Percentiles rank a stretch among this genome's conserved stretches.
phyloP scores from a whole-genome alignment of 2,888 invertebrate genomes.

The Epistrophella euchroma region DNA sequence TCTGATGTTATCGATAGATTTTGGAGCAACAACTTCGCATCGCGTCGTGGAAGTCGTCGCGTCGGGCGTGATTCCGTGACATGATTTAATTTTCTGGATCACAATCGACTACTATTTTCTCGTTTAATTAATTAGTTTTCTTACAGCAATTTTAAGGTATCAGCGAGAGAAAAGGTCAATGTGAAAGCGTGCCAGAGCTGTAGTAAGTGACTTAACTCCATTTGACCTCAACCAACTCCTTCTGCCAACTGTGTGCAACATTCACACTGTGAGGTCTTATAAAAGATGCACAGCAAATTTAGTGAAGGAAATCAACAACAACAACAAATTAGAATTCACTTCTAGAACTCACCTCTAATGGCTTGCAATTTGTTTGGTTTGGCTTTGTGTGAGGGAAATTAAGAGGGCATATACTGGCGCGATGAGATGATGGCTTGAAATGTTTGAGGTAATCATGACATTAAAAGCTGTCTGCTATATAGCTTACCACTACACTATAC shows the following conservation, averaged over 20 bases:
- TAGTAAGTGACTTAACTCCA: slow-evolving; percentile 32
- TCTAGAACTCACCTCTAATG: slow-evolving; percentile 66
- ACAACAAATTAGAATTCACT: slow-evolving; percentile 39
- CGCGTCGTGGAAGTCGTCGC: neutral
- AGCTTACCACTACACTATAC: neutral
- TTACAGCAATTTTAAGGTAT: neutral
- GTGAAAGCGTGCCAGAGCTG: slow-evolving; percentile 66
- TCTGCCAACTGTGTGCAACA: slow-evolving; percentile 31
- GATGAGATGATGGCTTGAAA: slow-evolving; percentile 35
- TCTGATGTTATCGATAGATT: slow-evolving; percentile 36
- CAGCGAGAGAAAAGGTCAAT: slow-evolving; percentile 13
- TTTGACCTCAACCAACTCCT: slow-evolving; percentile 46
- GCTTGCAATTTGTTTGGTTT: slow-evolving; percentile 67
- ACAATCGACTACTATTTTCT: slow-evolving; percentile 42
- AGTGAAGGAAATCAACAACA: neutral
- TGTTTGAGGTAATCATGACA: slow-evolving; percentile 61
- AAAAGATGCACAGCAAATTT: slow-evolving; percentile 35
- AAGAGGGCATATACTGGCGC: neutral
- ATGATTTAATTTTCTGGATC: slow-evolving; percentile 17
- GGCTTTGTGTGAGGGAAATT: slow-evolving; percentile 22
- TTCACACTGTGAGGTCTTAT: slow-evolving; percentile 69
- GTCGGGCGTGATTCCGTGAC: slow-evolving; percentile 54
- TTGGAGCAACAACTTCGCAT: neutral
- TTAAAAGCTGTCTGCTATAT: slow-evolving; percentile 47
- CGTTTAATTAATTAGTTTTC: slow-evolving; percentile 58